phyloP scores from a whole-genome alignment of 1,140 invertebrate species.

The Nymphalis io region DNA sequence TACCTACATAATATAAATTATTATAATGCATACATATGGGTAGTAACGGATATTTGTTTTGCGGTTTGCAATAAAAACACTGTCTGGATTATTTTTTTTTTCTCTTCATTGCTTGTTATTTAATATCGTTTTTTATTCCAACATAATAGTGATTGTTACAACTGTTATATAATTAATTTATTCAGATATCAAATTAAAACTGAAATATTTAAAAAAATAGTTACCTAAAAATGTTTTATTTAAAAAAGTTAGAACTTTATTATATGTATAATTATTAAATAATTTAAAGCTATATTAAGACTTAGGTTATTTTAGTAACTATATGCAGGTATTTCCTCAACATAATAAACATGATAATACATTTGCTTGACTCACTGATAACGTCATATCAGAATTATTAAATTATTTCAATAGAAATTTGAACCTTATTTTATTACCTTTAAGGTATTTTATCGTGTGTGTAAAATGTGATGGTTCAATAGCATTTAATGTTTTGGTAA shows the following conservation, averaged over 20 bases:
- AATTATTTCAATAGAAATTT: constrained; percentile 4
- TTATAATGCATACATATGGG: no score
- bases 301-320: background rate
- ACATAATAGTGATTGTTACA: background rate
- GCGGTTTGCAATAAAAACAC: background rate
- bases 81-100: background rate
- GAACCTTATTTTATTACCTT: background rate
- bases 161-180: no score
- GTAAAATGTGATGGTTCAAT: background rate
- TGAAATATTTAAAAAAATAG: no score
- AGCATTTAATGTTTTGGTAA: constrained; percentile 20
- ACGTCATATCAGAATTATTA: constrained; percentile 13
- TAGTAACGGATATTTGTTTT: background rate
- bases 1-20: no score
- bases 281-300: background rate
- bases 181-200: no score
- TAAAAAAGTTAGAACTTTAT: background rate
- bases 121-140: background rate
- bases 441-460: constrained; percentile 7
- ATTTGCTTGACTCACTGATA: constrained; percentile 21
- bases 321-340: constrained; percentile 6
- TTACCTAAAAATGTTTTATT: no score
- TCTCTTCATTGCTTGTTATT: background rate
- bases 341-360: constrained; percentile 17
- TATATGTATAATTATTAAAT: background rate